These are phyloP conservation scores for Morpho deidamia DNA, from an alignment of 2,888 invertebrate species.

Conservation along the genomic window DNA sequence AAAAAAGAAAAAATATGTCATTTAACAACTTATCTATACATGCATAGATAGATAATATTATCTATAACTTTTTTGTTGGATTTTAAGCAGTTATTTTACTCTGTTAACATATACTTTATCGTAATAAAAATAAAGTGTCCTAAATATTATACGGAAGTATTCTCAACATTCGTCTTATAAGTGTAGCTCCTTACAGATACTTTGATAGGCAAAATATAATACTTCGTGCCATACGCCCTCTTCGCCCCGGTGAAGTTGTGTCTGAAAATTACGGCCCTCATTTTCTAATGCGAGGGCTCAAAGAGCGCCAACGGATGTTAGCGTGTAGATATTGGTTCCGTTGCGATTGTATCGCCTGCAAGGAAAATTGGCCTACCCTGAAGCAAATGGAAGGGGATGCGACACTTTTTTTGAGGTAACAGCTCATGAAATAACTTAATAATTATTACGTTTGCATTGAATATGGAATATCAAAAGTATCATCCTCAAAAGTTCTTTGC, in stretches of 20 bases:
- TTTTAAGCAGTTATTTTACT: no score
- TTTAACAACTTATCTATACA: no score
- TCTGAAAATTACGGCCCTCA: conserved; percentile 92
- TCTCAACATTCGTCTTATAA: no score
- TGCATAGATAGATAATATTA: no score
- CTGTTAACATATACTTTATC: no score
- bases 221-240: conserved; percentile 81
- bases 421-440: not conserved
- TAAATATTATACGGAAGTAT: no score
- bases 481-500: no score
- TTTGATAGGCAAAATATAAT: conserved; percentile 86
- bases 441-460: no score
- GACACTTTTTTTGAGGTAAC: conserved; percentile 58
- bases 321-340: conserved; percentile 88
- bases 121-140: no score
- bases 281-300: conserved; percentile 76
- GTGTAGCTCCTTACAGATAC: conserved; percentile 69
- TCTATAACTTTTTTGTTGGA: no score
- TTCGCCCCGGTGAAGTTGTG: conserved; percentile 82
- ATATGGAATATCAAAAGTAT: no score
- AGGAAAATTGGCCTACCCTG: conserved; percentile 85
- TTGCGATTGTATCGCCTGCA: conserved; percentile 85
- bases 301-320: conserved; percentile 80
- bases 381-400: conserved; percentile 76
- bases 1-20: no score